Base-by-base conservation (phyloP, 2,797 vertebrate genomes). In the Sebastes aleutianus region DNA sequence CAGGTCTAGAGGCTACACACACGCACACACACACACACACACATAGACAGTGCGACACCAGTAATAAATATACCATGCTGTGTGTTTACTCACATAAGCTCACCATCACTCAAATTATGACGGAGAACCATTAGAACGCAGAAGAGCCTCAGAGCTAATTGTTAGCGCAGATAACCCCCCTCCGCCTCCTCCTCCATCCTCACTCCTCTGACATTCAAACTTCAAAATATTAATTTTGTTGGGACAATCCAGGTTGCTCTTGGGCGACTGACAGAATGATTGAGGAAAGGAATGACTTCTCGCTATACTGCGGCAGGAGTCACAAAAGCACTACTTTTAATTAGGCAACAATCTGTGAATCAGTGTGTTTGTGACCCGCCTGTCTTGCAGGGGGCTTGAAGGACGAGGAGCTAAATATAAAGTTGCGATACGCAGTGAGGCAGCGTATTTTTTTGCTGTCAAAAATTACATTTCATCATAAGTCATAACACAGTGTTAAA, bases 101-200 rank as follows among this genome's bases (percentile, higher is more conserved):
- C 90, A 83, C 91, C 93, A 93, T 95, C 94, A 90, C 89, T 95
- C 95, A 95, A 87, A 88, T 89, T 76, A 83, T 91, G 92, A 94
- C 88, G 81, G 92, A 87, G 87, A 79, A 83, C 90, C 79, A 93
- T 94, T 95, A 94, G 93, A 87, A 91, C 73, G 82, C 82, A 76
- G 83, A 89, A 89, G 92, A 91, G 94, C 95, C 95, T 95, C 89
- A 89, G 88, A 96, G 95, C 94, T 89, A 95, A 95, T 93, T 91
- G 92, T 92, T 90, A 88, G 94, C 85, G 80, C 74, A 70, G 79
- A 83, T 74, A 90, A 84, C 16, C 43, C 16, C 43, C 39, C 80
- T 16, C 79, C 87, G 14, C 43, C 16, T 47, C 43, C 16, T 47
- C 88, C 91, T 85, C 81, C 36, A 54, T 58, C 53, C 70, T 86